Conservation (phyloP, 2,797 vertebrate species). For the Myotis daubentonii region DNA sequence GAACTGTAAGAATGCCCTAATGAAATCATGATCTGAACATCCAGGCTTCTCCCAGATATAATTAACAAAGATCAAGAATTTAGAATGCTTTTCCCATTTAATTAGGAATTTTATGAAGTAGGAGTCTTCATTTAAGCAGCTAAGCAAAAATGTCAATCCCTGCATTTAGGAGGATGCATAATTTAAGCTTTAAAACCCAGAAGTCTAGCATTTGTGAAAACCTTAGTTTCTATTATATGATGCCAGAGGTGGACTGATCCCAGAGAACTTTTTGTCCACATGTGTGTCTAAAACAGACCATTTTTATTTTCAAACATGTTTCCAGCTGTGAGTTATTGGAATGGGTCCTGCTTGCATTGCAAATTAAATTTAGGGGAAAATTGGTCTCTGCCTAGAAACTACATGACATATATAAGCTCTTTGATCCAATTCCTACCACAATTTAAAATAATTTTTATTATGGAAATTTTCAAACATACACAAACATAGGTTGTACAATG, state of each 20-base stretch:
- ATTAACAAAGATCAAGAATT: conserved; percentile 74
- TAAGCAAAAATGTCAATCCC: conserved; percentile 44
- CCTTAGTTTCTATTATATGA: not conserved
- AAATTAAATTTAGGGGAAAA: conserved; percentile 36
- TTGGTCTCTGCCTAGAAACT: not conserved
- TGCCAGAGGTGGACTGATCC: not conserved
- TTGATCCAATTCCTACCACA: not conserved
- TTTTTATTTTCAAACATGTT: conserved; percentile 30
- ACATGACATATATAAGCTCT: not conserved
- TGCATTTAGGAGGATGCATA: conserved; percentile 1
- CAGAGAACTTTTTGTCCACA: not conserved
- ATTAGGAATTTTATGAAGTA: conserved; percentile 75
- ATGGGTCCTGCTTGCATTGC: not conserved
- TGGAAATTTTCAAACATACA: conserved; percentile 32
- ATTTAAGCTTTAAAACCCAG: conserved; percentile 58
- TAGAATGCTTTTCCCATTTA: conserved; percentile 69
- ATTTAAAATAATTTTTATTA: conserved; percentile 43
- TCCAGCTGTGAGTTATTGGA: not conserved
- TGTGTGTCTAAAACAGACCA: not conserved
- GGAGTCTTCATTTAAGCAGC: conserved; percentile 58
- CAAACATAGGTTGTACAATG: not conserved
- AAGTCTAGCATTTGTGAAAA: conserved; percentile 23
- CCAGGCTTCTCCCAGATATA: conserved; percentile 67
- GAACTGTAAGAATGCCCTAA: conserved; percentile 69
- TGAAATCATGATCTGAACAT: conserved; percentile 71